Base-by-base conservation (phyloP, 1,140 invertebrate species). In the Zaprionus kolodkinae region DNA sequence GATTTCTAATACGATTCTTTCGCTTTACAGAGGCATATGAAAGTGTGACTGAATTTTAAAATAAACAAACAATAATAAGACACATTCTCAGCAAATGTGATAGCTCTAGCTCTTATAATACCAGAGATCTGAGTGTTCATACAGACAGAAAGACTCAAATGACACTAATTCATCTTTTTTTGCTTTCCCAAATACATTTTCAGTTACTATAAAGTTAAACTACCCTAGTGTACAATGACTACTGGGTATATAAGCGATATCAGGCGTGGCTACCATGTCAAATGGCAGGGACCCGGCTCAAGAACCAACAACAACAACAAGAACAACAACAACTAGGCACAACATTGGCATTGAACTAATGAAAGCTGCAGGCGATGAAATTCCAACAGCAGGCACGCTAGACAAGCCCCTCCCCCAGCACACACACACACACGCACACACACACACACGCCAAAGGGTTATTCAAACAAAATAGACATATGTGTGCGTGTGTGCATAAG, bases 261-360 rank as follows among this genome's bases (percentile, higher is more conserved):
- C 13, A 15, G 40, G 40, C 40, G 40, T 45, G 40, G 40, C 50
- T 17, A 71, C 40, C 56, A 69, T 64, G 69, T 65, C 62, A 71
- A 70, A 63, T 30, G 52, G 43, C 45, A 59, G 43, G 10, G 40
- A 33, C 43, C 54, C 25, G 52, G 59, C 40, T 62, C 52, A 43
- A 55, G 72, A 62, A 60, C 45, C 27, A 70, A 17, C 13, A 40
- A 15, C 45, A 52, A 27, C 40, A n/a, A n/a, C n/a, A n/a, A n/a
- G n/a, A n/a, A n/a, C 27, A 70, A 17, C 13, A 40, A 15, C 45
- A 52, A 27, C 40, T 45, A 69, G 61, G 81, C 73, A 74, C 73
- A 84, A 84, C 81, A 85, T 81, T 78, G 74, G 60, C 81, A 78
- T 78, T 78, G 67, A 85, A 85, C 81, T 85, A 85, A 85, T 85